Conservation (phyloP, 2,888 invertebrate genomes). For the Exephanes ischioxanthus region DNA sequence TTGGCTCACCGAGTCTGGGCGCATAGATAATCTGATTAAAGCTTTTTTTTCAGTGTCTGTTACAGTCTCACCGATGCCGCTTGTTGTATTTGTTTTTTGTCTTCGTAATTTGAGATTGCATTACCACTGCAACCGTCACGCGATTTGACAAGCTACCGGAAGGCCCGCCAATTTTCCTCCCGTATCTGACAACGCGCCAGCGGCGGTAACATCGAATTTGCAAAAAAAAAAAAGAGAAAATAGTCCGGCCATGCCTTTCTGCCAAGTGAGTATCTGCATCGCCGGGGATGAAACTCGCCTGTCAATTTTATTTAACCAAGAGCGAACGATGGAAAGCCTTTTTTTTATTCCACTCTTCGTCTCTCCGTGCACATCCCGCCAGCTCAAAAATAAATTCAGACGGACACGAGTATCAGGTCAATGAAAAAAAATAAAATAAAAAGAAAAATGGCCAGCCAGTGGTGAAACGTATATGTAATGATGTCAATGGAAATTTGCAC, state of each 20-base stretch:
- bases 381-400: conserved; percentile 4
- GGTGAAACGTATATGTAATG: neutral
- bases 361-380: neutral
- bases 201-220: conserved; percentile 31
- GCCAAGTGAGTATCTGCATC: conserved; percentile 16
- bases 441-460: neutral
- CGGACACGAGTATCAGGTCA: conserved; percentile 2
- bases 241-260: conserved; percentile 8
- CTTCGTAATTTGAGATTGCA: conserved; percentile 70
- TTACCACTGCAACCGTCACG: conserved; percentile 67
- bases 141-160: conserved; percentile 60
- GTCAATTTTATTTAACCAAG: conserved; percentile 38
- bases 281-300: conserved; percentile 23
- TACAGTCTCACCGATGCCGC: conserved; percentile 54
- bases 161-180: conserved; percentile 54
- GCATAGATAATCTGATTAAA: conserved; percentile 63
- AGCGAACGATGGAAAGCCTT: conserved; percentile 10
- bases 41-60: conserved; percentile 44
- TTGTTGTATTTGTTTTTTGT: conserved; percentile 28
- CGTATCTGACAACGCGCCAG: conserved; percentile 47
- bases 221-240: conserved; percentile 32
- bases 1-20: conserved; percentile 29
- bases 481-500: neutral
- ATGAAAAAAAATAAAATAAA: neutral
- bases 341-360: conserved; percentile 16